phyloP scores from a whole-genome alignment of 2,113 vertebrate species.

The Toxostoma redivivum region DNA sequence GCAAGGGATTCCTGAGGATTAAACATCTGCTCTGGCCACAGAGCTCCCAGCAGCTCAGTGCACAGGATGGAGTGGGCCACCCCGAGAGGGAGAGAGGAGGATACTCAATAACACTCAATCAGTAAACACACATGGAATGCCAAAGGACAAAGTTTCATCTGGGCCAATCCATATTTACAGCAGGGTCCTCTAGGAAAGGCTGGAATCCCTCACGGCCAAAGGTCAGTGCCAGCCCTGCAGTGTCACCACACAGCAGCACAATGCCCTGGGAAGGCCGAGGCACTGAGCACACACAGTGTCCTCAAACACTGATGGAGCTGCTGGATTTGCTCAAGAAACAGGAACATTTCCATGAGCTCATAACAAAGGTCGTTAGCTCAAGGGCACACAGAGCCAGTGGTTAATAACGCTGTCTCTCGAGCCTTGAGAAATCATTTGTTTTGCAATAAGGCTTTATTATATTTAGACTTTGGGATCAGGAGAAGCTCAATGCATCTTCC shows the following conservation, averaged over 20 bases:
- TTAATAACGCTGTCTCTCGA: background rate
- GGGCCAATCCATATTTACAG: background rate
- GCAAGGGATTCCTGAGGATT: slow-evolving; percentile 2
- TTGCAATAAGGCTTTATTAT: slow-evolving; percentile 18
- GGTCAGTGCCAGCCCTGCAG: background rate
- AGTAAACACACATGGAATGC: background rate
- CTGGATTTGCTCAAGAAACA: background rate
- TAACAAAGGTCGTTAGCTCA: background rate
- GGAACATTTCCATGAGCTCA: slow-evolving; percentile 10
- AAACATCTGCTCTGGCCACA: background rate
- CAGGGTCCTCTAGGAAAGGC: background rate
- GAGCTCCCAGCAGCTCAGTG: background rate
- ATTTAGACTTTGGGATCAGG: background rate
- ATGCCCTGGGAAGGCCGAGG: background rate
- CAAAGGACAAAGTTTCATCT: slow-evolving; percentile 11
- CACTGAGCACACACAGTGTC: background rate
- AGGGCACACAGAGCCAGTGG: background rate
- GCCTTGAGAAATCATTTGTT: background rate
- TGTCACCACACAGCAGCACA: background rate
- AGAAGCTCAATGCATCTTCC: background rate
- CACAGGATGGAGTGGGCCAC: background rate
- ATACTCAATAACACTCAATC: background rate
- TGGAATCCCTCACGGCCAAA: background rate
- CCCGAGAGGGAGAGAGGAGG: background rate
- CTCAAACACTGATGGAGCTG: background rate